phyloP scores from a whole-genome alignment of 2,888 invertebrate genomes.

The Microctonus brassicae region DNA sequence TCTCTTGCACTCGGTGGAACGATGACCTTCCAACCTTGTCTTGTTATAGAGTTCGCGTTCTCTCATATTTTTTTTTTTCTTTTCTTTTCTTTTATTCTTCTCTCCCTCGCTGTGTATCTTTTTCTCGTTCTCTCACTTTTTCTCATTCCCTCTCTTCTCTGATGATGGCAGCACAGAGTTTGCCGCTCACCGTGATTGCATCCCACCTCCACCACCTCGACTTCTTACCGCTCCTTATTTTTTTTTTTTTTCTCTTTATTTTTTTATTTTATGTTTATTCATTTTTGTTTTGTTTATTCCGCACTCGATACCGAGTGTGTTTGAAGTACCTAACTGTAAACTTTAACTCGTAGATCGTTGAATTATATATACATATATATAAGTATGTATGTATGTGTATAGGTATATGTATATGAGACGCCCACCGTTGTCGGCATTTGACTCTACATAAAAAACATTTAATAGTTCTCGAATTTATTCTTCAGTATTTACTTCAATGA shows the following conservation, averaged over 20 bases:
- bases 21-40: constrained; percentile 59
- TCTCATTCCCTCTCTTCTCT: constrained; percentile 25
- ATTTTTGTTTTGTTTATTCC: constrained; percentile 15
- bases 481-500: too few species aligned
- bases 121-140: constrained; percentile 16
- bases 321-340: constrained; percentile 58
- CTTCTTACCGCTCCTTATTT: constrained; percentile 26
- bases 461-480: too few species aligned
- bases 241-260: constrained; percentile 9
- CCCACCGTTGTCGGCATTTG: too few species aligned
- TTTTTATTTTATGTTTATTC: background rate
- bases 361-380: too few species aligned
- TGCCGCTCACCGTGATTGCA: constrained; percentile 28
- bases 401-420: too few species aligned
- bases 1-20: constrained; percentile 45
- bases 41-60: constrained; percentile 49
- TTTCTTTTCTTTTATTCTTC: constrained; percentile 32
- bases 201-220: constrained; percentile 25
- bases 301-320: constrained; percentile 46
- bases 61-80: constrained; percentile 26
- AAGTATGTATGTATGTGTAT: too few species aligned
- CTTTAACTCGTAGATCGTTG: constrained; percentile 34
- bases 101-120: constrained; percentile 15
- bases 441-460: too few species aligned
- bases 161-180: too few species aligned